Evolutionary conservation across 2,888 invertebrate genomes (phyloP).

Genomic region (Zygothrica quintamaculata): DNA sequence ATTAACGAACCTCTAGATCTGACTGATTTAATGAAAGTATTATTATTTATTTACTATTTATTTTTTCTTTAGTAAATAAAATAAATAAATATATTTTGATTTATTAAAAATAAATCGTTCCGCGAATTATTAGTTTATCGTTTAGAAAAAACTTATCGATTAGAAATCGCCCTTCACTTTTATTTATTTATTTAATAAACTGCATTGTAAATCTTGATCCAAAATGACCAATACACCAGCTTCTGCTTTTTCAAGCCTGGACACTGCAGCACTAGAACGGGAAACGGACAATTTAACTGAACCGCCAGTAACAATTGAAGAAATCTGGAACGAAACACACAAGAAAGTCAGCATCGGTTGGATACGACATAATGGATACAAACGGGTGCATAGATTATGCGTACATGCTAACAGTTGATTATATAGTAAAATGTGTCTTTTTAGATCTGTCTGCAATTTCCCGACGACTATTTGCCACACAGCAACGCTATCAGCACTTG

Average conservation of each 20-base stretch:
- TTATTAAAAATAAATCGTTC: neutral
- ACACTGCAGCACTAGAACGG: conserved; percentile 79
- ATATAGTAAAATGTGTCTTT: neutral
- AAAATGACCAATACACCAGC: conserved; percentile 57
- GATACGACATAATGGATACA: conserved; percentile 88
- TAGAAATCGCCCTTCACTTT: conserved; percentile 38
- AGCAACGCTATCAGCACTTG: conserved; percentile 89
- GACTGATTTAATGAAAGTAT: no score
- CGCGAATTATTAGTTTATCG: conserved; percentile 2
- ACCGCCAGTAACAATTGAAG: conserved; percentile 57
- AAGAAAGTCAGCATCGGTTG: conserved; percentile 85
- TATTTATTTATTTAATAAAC: conserved; percentile 55
- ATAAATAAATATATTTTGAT: neutral
- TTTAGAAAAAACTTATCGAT: conserved; percentile 3
- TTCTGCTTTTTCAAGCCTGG: conserved; percentile 82
- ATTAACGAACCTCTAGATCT: no score
- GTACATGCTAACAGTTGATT: neutral
- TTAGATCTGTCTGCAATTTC: conserved; percentile 96
- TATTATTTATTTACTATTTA: no score
- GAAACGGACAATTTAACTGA: conserved; percentile 62
- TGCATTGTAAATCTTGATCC: conserved; percentile 20
- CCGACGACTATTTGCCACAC: conserved; percentile 90
- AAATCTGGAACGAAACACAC: conserved; percentile 83
- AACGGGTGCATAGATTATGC: conserved; percentile 86
- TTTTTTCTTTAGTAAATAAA: no score